Evolutionary conservation across 2,888 invertebrate genomes (phyloP), one percentile per base, ranked within the genome.

Genomic region (Eilema depressum): DNA sequence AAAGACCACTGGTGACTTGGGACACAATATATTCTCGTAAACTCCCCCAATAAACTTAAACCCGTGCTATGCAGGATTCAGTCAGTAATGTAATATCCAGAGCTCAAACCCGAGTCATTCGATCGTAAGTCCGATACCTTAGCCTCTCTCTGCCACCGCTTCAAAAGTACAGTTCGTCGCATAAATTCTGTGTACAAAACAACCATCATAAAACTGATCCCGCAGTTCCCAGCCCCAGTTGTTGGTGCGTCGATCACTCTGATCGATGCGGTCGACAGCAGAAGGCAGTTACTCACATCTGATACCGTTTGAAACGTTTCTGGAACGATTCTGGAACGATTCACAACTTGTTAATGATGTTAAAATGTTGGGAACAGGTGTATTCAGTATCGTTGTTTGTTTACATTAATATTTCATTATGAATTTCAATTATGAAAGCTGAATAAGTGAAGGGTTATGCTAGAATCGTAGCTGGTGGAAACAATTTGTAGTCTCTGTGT

Each of bases 171-270:
- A 12, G 57, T 59, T 59, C 25, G 57, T 33, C 17, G 8, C 33
- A 11, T 56, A 30, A 37, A 33, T 2, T 25, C 25, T 11, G 25
- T 20, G 37, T 26, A 60, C 70, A 66, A 82, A 76, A 76, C 71
- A 76, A 82, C 75, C 76, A 64, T 78, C 81, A 83, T 81, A 83
- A 65, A 66, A 23, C 63, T 53, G 37, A n/a, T 59, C 62, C 66
- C 65, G 63, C 67, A 66, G 70, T 69, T 75, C 72, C 73, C 77
- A 74, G 81, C 71, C 76, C 79, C 77, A 78, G 79, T 79, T 78
- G 71, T 70, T 74, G 75, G 61, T 63, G 80, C 80, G 78, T 86
- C 81, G 77, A 83, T 86, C 83, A 81, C 77, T 64, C 66, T 85
- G 86, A 85, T 83, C 79, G 81, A 86, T 83, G 77, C 75, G 59